Percentiles rank a stretch among this genome's conserved stretches.
These are phyloP conservation scores for Pedetes capensis DNA, from an alignment of 2,113 vertebrate species.

Conservation along the genomic window DNA sequence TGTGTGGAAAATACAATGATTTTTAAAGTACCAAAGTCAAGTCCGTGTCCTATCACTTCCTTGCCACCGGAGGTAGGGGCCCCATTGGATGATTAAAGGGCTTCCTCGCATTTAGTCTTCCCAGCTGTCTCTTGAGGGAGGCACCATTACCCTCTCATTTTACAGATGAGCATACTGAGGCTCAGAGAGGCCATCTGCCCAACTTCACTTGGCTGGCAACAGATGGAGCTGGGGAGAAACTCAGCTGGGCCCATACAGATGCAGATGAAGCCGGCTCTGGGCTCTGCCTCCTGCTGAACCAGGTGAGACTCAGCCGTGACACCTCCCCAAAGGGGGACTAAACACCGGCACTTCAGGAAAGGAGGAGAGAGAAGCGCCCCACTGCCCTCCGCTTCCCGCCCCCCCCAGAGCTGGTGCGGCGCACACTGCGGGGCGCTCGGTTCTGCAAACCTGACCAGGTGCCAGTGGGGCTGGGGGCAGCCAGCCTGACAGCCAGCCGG, in stretches of 20 bases:
- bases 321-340: neutral
- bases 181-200: neutral
- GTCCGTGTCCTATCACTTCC: neutral
- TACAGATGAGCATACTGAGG: constrained; percentile 19
- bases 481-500: constrained; percentile 74
- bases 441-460: neutral
- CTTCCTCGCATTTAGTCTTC: neutral
- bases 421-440: accelerated
- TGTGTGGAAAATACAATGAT: neutral
- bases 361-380: neutral
- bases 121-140: neutral
- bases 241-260: neutral
- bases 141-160: neutral
- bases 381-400: neutral
- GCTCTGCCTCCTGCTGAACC: neutral
- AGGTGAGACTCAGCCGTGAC: neutral
- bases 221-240: neutral
- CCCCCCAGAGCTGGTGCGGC: neutral
- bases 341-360: neutral
- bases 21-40: neutral
- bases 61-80: neutral
- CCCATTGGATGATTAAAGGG: neutral
- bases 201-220: neutral
- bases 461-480: neutral
- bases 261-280: neutral